These are phyloP conservation scores for Drosophila navojoa DNA, from an alignment of 1,140 invertebrate species.

Conservation along the genomic window DNA sequence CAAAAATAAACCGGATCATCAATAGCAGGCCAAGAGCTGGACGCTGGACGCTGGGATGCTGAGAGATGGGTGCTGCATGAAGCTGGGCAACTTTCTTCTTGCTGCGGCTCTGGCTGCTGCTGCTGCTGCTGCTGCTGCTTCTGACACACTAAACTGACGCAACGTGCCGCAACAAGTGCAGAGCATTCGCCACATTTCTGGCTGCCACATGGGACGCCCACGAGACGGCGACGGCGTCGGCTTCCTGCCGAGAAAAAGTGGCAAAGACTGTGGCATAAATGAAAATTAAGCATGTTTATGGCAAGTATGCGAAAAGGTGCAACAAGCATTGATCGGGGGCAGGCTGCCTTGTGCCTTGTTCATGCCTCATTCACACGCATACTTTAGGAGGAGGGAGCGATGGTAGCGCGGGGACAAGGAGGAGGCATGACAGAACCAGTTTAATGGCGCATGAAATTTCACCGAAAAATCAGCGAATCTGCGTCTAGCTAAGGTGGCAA, in stretches of 20 bases:
- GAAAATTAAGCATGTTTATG: constrained; percentile 67
- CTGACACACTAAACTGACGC: constrained; percentile 81
- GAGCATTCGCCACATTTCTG: constrained; percentile 22
- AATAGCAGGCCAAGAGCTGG: constrained; percentile 19
- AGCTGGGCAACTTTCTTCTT: constrained; percentile 73
- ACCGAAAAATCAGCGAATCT: constrained; percentile 72
- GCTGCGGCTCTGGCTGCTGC: constrained; percentile 34
- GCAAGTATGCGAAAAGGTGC: constrained; percentile 23
- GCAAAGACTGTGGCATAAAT: constrained; percentile 58
- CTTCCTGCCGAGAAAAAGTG: constrained; percentile 59
- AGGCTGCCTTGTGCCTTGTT: constrained; percentile 11
- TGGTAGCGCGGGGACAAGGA: no score
- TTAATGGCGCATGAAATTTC: constrained; percentile 81
- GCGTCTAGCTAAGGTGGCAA: constrained; percentile 56
- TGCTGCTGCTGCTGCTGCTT: constrained; percentile 53
- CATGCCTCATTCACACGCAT: constrained; percentile 66
- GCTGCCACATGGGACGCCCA: constrained; percentile 54
- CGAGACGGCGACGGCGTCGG: constrained; percentile 39
- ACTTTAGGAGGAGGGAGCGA: no score
- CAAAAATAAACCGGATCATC: constrained; percentile 70
- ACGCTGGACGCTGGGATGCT: constrained; percentile 15
- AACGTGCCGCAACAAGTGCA: constrained; percentile 73
- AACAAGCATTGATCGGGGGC: constrained; percentile 2
- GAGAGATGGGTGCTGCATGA: constrained; percentile 7
- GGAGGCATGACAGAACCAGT: constrained; percentile 64